phyloP scores from a whole-genome alignment of 1,140 invertebrate species.

The Lasaia peninsularis region DNA sequence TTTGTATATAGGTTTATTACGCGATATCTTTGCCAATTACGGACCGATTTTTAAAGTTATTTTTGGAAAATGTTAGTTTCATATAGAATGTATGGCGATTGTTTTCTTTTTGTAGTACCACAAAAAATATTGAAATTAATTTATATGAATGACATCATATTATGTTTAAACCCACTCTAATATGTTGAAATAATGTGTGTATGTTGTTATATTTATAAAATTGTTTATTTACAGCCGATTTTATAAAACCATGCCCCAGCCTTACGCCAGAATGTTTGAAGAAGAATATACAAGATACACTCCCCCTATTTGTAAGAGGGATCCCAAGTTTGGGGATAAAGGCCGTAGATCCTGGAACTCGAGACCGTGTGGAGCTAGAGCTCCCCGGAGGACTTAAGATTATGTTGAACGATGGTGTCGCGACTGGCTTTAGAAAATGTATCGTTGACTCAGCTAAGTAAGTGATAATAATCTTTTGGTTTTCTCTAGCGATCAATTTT shows the following conservation, averaged over 20 bases:
- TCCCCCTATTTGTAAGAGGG: slow-evolving; percentile 48
- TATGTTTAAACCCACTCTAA: no score
- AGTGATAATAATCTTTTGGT: no score
- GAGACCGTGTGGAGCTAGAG: slow-evolving; percentile 31
- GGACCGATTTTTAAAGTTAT: no score
- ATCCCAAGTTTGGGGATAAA: slow-evolving; percentile 44
- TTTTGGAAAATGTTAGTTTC: no score
- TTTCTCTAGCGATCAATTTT: no score
- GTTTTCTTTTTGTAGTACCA: no score
- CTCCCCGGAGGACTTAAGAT: slow-evolving; percentile 49
- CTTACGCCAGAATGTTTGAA: slow-evolving; percentile 48
- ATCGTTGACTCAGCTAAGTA: slow-evolving; percentile 43
- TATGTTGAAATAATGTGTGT: no score
- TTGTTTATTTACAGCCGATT: slow-evolving; percentile 43
- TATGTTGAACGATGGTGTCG: slow-evolving; percentile 34
- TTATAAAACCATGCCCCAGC: slow-evolving; percentile 43
- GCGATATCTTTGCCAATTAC: no score
- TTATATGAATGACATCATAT: background rate
- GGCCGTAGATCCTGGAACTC: slow-evolving; percentile 37
- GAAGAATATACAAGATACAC: slow-evolving; percentile 42
- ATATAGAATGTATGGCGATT: no score
- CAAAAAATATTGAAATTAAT: no score
- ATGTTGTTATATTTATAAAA: no score
- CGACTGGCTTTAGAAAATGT: slow-evolving; percentile 49
- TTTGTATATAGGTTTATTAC: no score